Conservation (phyloP, 2,113 vertebrate species). For the Cyprinodon variegatus region DNA sequence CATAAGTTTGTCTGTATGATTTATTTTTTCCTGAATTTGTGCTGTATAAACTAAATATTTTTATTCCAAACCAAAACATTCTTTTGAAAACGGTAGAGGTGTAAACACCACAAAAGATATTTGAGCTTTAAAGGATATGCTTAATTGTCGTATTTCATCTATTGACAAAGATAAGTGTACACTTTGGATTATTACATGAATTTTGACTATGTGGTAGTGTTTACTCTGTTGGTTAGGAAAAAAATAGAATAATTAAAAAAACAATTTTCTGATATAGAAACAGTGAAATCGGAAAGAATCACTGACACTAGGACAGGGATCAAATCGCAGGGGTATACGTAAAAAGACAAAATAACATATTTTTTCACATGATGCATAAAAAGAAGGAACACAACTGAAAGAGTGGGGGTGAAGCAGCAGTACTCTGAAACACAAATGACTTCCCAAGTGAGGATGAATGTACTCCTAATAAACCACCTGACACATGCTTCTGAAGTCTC, state of each 20-base stretch:
- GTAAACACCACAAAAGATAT: not conserved
- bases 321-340: not conserved
- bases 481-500: not conserved
- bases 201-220: not conserved
- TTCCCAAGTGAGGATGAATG: not conserved
- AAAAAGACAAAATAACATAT: not conserved
- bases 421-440: not conserved
- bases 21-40: no score
- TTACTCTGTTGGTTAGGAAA: not conserved
- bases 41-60: no score
- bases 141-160: not conserved
- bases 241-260: not conserved
- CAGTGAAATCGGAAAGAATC: not conserved
- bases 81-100: not conserved
- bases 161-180: no score
- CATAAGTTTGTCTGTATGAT: no score
- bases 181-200: no score
- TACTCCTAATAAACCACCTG: not conserved
- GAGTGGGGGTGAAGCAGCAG: not conserved
- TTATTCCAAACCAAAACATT: no score
- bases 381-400: not conserved
- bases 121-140: not conserved
- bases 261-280: not conserved
- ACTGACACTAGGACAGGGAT: not conserved
- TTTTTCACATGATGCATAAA: not conserved